These are phyloP conservation scores for Drusus annulatus DNA, from an alignment of 1,140 invertebrate genomes.

Conservation along the genomic window DNA sequence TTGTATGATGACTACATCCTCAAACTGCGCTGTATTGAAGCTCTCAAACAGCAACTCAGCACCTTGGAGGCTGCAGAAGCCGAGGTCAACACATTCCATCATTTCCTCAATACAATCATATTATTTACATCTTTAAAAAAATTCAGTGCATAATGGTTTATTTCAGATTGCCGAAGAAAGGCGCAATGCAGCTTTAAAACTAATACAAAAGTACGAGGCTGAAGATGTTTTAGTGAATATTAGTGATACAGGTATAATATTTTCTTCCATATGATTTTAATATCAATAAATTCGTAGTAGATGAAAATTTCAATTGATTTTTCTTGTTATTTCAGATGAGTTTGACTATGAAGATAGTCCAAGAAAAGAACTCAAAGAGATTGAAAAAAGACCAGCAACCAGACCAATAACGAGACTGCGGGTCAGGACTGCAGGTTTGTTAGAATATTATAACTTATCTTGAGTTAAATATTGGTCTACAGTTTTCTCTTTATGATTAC, in stretches of 20 bases:
- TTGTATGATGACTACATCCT: conserved; percentile 92
- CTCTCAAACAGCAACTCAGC: conserved; percentile 70
- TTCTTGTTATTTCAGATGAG: conserved; percentile 61
- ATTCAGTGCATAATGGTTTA: not conserved
- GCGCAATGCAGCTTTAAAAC: conserved; percentile 67
- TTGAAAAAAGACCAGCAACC: conserved; percentile 64
- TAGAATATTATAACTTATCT: no score
- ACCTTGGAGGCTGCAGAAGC: conserved; percentile 66
- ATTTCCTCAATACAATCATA: not conserved
- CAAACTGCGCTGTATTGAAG: conserved; percentile 87
- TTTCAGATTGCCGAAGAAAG: conserved; percentile 67
- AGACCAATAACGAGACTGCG: conserved; percentile 66
- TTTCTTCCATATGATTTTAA: no score
- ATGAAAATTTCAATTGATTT: no score
- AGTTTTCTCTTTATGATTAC: no score
- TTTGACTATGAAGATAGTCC: conserved; percentile 65
- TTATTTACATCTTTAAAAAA: not conserved
- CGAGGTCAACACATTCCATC: conserved; percentile 61
- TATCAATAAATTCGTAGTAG: no score
- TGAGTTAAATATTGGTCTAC: no score
- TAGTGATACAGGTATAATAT: conserved; percentile 63
- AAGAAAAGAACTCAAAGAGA: conserved; percentile 61
- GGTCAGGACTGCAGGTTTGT: conserved; percentile 67
- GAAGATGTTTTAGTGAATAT: conserved; percentile 70
- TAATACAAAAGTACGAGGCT: conserved; percentile 69